These are phyloP conservation scores for Haemorhous mexicanus DNA, from an alignment of 2,113 vertebrate species.

Conservation along the genomic window DNA sequence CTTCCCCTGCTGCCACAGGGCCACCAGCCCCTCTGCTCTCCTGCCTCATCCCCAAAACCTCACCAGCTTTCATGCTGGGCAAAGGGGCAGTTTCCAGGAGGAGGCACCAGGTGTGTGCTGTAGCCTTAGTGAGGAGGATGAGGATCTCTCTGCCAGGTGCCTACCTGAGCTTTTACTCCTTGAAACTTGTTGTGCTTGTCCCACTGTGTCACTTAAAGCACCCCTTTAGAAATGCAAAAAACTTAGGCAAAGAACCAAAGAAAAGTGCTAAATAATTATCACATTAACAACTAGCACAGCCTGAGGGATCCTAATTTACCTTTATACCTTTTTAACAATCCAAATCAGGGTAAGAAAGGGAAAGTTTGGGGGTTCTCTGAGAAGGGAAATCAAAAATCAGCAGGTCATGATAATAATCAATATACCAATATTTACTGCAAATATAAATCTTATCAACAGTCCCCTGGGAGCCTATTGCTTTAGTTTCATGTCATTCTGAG, in stretches of 20 bases:
- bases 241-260: not conserved
- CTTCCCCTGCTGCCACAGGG: not conserved
- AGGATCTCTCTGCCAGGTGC: not conserved
- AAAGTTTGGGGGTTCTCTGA: not conserved
- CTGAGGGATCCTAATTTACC: not conserved
- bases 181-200: not conserved
- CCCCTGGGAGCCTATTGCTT: not conserved
- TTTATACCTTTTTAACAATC: not conserved
- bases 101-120: rapidly evolving
- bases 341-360: not conserved
- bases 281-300: not conserved
- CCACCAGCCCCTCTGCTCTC: not conserved
- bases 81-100: rapidly evolving
- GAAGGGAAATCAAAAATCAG: not conserved
- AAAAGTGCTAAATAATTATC: not conserved
- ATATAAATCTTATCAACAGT: not conserved
- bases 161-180: not conserved
- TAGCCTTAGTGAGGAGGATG: not conserved
- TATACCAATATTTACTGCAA: not conserved
- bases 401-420: not conserved
- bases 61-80: rapidly evolving
- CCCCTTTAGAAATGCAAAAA: not conserved
- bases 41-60: not conserved
- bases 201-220: not conserved
- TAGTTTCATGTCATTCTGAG: not conserved